Evolutionary conservation across 2,113 vertebrate genomes (phyloP).

Genomic region (Oncorhynchus keta): DNA sequence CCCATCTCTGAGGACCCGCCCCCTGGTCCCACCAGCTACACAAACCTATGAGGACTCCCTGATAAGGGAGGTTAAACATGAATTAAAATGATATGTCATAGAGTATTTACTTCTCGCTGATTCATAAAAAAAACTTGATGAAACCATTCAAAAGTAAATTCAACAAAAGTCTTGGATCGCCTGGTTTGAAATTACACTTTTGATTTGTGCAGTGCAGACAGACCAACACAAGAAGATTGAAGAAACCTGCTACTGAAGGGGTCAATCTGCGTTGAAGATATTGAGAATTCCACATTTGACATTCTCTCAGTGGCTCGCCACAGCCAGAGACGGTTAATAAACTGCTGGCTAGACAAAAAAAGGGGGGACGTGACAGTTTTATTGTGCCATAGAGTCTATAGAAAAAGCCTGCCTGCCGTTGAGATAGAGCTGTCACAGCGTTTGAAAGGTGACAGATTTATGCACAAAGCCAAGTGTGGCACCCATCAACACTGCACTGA

Average conservation of each 20-base stretch:
- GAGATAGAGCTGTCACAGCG: constrained; percentile 53
- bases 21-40: background rate
- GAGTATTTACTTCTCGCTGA: too few relatives aligned
- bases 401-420: constrained; percentile 44
- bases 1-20: background rate
- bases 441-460: constrained; percentile 52
- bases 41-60: constrained; percentile 32
- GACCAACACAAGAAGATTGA: background rate
- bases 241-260: constrained; percentile 15
- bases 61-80: too few relatives aligned
- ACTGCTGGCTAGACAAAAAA: constrained; percentile 57
- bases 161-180: background rate
- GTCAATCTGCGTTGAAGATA: constrained; percentile 42
- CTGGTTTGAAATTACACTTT: background rate
- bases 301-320: constrained; percentile 28
- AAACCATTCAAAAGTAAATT: background rate
- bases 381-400: constrained; percentile 54
- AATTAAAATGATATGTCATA: too few relatives aligned
- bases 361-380: constrained; percentile 54
- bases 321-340: constrained; percentile 24
- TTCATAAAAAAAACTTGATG: background rate
- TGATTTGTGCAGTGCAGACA: background rate
- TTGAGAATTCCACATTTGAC: constrained; percentile 48
- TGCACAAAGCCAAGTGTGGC: constrained; percentile 49
- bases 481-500: constrained; percentile 42